Conservation (phyloP, 2,797 vertebrate species). For the Hyperoplus lanceolatus region DNA sequence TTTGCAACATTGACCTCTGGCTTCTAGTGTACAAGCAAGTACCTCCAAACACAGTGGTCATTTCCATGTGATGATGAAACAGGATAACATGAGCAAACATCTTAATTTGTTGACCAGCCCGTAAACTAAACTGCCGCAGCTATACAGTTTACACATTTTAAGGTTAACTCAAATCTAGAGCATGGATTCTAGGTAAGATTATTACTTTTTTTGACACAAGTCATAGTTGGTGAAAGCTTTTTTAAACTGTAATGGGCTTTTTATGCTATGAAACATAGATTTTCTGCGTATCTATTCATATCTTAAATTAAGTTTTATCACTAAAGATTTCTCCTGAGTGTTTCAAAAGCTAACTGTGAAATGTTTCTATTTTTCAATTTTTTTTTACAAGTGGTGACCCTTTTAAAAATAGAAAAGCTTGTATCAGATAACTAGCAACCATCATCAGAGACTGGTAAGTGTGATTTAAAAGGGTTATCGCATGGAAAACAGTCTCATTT, state of each 20-base stretch:
- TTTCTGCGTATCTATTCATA: background rate
- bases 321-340: conserved; percentile 1
- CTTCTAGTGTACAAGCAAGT: conserved; percentile 1
- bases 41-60: background rate
- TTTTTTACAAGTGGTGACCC: conserved; percentile 8
- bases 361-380: background rate
- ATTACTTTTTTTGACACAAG: background rate
- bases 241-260: background rate
- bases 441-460: too few relatives aligned
- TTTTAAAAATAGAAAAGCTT: conserved; percentile 8
- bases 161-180: conserved; percentile 16
- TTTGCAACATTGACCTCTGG: background rate
- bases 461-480: too few relatives aligned
- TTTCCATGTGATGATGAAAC: conserved; percentile 7
- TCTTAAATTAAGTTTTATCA: background rate
- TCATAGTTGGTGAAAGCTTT: background rate
- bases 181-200: conserved; percentile 10
- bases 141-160: conserved; percentile 7
- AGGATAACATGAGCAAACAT: background rate
- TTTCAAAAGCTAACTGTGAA: background rate
- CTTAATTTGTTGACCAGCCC: conserved; percentile 6
- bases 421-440: too few relatives aligned
- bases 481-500: too few relatives aligned
- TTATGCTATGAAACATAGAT: background rate
- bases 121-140: conserved; percentile 9